phyloP scores from a whole-genome alignment of 2,113 vertebrate genomes.

The Todiramphus chloris region DNA sequence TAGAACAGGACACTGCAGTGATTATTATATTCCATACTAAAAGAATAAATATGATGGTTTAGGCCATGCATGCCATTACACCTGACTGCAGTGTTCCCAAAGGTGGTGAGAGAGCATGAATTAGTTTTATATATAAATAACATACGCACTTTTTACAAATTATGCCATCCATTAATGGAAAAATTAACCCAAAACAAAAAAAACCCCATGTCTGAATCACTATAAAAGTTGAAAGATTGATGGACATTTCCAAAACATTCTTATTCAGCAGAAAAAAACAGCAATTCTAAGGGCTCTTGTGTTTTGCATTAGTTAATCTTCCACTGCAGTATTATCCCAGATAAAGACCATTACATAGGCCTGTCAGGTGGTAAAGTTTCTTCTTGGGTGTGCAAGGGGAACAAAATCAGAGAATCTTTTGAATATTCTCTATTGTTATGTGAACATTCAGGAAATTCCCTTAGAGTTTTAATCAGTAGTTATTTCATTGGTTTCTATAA shows the following conservation, averaged over 20 bases:
- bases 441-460: background rate
- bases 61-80: background rate
- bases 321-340: background rate
- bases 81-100: background rate
- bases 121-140: background rate
- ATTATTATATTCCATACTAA: background rate
- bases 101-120: accelerated
- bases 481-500: background rate
- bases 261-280: background rate
- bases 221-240: background rate
- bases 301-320: background rate
- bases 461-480: background rate
- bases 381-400: background rate
- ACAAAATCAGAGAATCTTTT: background rate
- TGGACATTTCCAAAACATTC: background rate
- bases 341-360: background rate
- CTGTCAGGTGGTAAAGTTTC: background rate
- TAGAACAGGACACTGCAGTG: background rate
- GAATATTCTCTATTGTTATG: background rate
- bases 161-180: background rate
- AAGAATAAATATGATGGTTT: background rate
- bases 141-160: background rate
- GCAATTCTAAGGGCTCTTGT: background rate
- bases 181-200: background rate
- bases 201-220: background rate